Conservation (phyloP, 2,888 invertebrate genomes). For the Andrena hattorfiana region DNA sequence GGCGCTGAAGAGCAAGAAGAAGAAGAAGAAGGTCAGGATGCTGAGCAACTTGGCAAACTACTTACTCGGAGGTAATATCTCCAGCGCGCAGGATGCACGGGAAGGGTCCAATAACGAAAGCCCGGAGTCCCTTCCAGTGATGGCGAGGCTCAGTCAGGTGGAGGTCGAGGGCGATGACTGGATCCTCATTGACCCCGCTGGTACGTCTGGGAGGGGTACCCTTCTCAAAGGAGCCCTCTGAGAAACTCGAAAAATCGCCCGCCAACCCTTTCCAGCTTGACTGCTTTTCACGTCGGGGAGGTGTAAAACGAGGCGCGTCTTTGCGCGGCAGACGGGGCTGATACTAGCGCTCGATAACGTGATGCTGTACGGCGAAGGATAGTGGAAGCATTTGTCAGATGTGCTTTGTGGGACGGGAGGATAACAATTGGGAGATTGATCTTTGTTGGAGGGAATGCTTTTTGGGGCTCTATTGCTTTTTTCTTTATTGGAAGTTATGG, state of each 20-base stretch:
- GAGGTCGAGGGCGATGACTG: slow-evolving; percentile 82
- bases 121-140: slow-evolving; percentile 69
- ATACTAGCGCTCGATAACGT: neutral
- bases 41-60: slow-evolving; percentile 80
- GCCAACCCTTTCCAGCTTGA: neutral
- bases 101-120: slow-evolving; percentile 66
- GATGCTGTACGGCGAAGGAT: neutral
- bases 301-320: slow-evolving; percentile 18
- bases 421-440: no score
- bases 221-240: slow-evolving; percentile 14
- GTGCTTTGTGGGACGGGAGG: neutral
- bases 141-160: slow-evolving; percentile 79
- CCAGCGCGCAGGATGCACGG: slow-evolving; percentile 71
- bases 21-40: slow-evolving; percentile 71
- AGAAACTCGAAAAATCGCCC: slow-evolving; percentile 22
- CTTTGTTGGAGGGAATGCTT: no score
- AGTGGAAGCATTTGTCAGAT: no score
- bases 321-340: neutral
- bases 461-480: no score
- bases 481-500: no score
- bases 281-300: slow-evolving; percentile 9
- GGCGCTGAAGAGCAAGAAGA: slow-evolving; percentile 58
- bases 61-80: slow-evolving; percentile 76
- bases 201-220: slow-evolving; percentile 60
- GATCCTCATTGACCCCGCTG: slow-evolving; percentile 81